Conservation (phyloP, 2,797 vertebrate species). For the Hydrocynus forskahlii region DNA sequence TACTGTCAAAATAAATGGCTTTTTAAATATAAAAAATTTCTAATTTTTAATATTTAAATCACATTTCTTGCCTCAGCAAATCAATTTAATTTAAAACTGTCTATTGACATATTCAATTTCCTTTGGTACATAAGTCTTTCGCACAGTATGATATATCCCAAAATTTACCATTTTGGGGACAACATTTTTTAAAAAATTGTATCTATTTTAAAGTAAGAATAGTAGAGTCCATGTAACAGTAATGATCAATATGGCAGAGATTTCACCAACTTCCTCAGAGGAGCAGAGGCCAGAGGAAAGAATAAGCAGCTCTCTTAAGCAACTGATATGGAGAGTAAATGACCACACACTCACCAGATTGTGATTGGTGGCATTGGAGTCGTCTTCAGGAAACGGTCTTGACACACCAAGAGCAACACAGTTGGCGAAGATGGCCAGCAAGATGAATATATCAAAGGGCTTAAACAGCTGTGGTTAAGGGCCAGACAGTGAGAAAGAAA, state of each 20-base stretch:
- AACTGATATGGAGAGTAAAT: neutral
- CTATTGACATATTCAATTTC: too few relatives aligned
- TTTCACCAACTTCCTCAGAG: neutral
- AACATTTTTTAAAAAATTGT: too few relatives aligned
- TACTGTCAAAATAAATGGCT: too few relatives aligned
- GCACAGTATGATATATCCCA: too few relatives aligned
- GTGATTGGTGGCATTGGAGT: conserved; percentile 80
- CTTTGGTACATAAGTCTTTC: too few relatives aligned
- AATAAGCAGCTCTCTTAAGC: neutral
- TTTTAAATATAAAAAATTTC: too few relatives aligned
- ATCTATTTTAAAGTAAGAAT: too few relatives aligned
- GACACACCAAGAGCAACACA: conserved; percentile 78
- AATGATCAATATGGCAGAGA: neutral
- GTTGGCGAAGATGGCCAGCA: conserved; percentile 79
- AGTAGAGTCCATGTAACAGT: too few relatives aligned
- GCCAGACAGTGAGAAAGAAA: neutral
- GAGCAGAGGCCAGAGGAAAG: neutral
- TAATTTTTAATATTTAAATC: too few relatives aligned
- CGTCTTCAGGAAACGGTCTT: conserved; percentile 78
- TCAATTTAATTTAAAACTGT: too few relatives aligned
- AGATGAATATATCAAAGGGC: conserved; percentile 79
- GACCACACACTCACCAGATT: conserved; percentile 69
- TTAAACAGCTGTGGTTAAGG: conserved; percentile 55
- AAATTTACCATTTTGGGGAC: too few relatives aligned
- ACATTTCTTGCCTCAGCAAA: too few relatives aligned